Evolutionary conservation across 2,113 vertebrate genomes (phyloP).

Genomic region (Paracanthobrama guichenoti): DNA sequence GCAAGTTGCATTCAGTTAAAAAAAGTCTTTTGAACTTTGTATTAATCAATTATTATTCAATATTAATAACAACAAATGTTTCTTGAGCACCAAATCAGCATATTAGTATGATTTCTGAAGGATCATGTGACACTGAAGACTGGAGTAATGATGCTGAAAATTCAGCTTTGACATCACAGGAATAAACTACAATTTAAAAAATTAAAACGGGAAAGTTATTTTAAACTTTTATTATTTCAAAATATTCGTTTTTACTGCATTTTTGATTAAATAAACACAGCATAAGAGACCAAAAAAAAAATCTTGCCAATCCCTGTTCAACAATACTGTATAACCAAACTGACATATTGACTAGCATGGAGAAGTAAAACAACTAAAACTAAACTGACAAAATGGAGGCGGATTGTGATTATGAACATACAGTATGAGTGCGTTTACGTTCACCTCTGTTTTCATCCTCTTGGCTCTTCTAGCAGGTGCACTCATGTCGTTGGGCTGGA

Average conservation of each 20-base stretch:
- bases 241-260: not conserved
- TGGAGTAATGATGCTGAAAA: not conserved
- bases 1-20: too few relatives aligned
- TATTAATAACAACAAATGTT: not conserved
- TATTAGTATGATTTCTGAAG: not conserved
- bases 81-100: not conserved
- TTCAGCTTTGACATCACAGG: not conserved
- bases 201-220: not conserved
- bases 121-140: not conserved
- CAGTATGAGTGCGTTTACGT: not conserved
- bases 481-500: constrained; percentile 72
- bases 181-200: not conserved
- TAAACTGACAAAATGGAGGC: not conserved
- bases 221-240: not conserved
- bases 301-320: not conserved
- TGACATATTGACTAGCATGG: not conserved
- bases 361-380: not conserved
- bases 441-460: constrained; percentile 87
- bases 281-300: not conserved
- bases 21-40: too few relatives aligned
- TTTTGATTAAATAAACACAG: not conserved
- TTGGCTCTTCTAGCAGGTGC: constrained; percentile 85
- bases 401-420: not conserved
- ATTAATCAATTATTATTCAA: not conserved
- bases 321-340: not conserved